phyloP scores from a whole-genome alignment of 2,888 invertebrate species.

The Eledone cirrhosa region DNA sequence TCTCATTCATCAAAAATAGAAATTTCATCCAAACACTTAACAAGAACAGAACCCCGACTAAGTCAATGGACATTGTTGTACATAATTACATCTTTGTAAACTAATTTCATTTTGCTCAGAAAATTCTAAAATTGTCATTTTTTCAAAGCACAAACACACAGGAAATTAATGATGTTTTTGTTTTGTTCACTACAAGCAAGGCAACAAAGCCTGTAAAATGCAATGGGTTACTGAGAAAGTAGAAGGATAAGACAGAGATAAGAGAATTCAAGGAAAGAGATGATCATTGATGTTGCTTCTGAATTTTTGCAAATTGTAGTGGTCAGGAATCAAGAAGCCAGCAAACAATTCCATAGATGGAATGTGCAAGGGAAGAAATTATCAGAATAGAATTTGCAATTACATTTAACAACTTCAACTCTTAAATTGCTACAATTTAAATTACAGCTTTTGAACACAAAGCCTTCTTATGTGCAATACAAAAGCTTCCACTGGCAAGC shows the following conservation, averaged over 20 bases:
- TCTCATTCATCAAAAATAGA: not conserved
- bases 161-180: not conserved
- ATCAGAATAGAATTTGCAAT: too few species aligned
- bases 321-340: too few species aligned
- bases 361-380: too few species aligned
- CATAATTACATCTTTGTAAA: not conserved
- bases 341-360: too few species aligned
- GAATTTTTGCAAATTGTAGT: too few species aligned
- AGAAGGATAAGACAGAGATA: too few species aligned
- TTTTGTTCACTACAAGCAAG: too few species aligned
- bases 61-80: not conserved
- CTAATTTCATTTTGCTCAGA: not conserved
- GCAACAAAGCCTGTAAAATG: too few species aligned
- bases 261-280: too few species aligned
- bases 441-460: not conserved
- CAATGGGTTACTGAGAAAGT: too few species aligned
- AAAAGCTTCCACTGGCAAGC: not conserved
- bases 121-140: not conserved
- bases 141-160: not conserved
- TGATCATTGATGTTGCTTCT: not conserved
- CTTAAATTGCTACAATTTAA: not conserved
- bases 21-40: constrained; percentile 2
- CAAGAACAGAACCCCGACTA: not conserved
- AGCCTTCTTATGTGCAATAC: not conserved
- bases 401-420: too few species aligned